Evolutionary conservation across 1,140 invertebrate species (phyloP).

Genomic region (Bombus soroeensis): DNA sequence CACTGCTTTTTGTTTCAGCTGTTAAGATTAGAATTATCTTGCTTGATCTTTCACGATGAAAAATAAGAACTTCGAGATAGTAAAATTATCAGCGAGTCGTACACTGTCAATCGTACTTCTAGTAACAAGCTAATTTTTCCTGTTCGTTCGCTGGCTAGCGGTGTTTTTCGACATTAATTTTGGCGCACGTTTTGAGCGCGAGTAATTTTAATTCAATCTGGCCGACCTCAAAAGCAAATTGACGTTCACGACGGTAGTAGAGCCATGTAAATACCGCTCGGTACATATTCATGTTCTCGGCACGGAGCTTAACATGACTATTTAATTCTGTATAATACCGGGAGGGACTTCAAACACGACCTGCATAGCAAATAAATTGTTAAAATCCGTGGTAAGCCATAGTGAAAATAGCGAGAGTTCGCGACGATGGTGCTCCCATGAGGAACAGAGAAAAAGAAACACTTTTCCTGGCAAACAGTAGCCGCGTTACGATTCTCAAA

Average conservation of each 20-base stretch:
- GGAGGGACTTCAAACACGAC: constrained; percentile 30
- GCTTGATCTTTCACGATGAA: too few species aligned
- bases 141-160: background rate
- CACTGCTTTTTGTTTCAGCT: background rate
- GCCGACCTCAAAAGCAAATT: constrained; percentile 42
- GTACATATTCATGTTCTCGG: constrained; percentile 49
- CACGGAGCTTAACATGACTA: constrained; percentile 41
- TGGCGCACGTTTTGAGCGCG: background rate
- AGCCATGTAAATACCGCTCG: constrained; percentile 43
- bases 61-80: too few species aligned
- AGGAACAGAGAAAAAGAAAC: background rate
- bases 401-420: constrained; percentile 17
- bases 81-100: too few species aligned
- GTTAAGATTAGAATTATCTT: too few species aligned
- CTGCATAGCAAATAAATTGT: constrained; percentile 44
- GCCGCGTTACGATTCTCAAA: too few species aligned
- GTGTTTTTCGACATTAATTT: constrained; percentile 10
- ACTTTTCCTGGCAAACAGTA: too few species aligned
- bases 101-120: background rate
- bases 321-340: constrained; percentile 50
- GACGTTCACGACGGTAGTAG: constrained; percentile 25
- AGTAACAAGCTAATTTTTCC: background rate
- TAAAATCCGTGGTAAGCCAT: constrained; percentile 38
- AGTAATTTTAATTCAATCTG: constrained; percentile 44
- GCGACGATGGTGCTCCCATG: background rate